Evolutionary conservation across 2,888 invertebrate genomes (phyloP), one percentile per base, ranked within the genome.

Genomic region (Lasioglossum pauxillum): DNA sequence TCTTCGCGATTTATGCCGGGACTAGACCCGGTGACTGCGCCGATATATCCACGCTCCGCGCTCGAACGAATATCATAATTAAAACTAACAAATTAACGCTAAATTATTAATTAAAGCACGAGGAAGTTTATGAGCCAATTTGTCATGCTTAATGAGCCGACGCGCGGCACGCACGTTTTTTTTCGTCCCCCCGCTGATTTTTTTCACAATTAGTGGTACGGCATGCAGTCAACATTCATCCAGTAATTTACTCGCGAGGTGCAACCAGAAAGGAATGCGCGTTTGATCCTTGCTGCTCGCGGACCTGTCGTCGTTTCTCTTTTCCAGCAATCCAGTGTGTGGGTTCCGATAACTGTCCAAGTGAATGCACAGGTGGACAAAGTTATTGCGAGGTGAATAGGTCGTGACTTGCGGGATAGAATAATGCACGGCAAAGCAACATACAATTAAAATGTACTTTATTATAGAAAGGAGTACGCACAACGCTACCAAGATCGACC

Each of bases 41-140:
- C 67, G 35, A 67, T 31, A 19, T 35, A 35, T 67, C 35, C 67
- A 35, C 19, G 67, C 35, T 19, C 67, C 2, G 19, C 23, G 35
- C 31, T 7, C 19, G 10, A 35, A 35, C 67, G 10, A 0, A 23
- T 31, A 31, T 35, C 67, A 67, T 67, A 35, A 35, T 67, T 67
- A 31, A 67, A 35, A 67, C 31, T 67, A 67, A 67, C 67, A 67
- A 67, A 67, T 67, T 67, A 67, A 67, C 35, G 8, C 19, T 67
- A 35, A 67, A 67, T 67, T 67, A 67, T 67, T 67, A 67, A 67
- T 67, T 35, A 35, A 35, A 67, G 8, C 67, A 3, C 35, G 35
- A 8, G 35, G 19, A 23, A 67, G 31, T 16, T 67, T 67, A 67
- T 67, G 8, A 4, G 16, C 31, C 35, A 23, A 67, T 67, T 19